These are phyloP conservation scores for Okapia johnstoni DNA, from an alignment of 2,113 vertebrate genomes.

Conservation along the genomic window DNA sequence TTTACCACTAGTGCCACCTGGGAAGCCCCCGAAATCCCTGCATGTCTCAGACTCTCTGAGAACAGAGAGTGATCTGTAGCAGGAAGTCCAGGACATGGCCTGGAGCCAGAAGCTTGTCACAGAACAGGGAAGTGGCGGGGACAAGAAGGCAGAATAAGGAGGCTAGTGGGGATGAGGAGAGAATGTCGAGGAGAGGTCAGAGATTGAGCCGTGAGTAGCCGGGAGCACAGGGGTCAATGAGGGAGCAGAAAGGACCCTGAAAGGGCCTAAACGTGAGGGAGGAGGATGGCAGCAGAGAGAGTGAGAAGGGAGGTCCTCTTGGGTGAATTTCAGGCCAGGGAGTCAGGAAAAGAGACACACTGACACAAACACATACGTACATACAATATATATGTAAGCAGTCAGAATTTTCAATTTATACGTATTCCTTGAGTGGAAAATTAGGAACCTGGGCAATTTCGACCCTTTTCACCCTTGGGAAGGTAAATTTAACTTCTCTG, in stretches of 20 bases:
- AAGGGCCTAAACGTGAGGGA: background rate
- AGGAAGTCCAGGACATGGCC: background rate
- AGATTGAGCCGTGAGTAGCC: background rate
- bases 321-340: background rate
- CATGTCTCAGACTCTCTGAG: background rate
- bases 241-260: background rate
- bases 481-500: slow-evolving; percentile 26
- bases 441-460: background rate
- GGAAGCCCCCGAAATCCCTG: background rate
- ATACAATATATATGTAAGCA: background rate
- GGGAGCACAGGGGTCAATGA: background rate
- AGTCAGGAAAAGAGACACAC: background rate
- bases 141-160: background rate
- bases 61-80: background rate
- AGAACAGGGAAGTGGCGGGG: background rate
- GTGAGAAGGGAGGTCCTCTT: background rate
- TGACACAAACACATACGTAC: background rate
- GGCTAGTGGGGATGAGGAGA: background rate
- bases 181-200: background rate
- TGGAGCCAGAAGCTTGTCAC: background rate
- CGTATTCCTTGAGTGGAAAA: slow-evolving; percentile 1
- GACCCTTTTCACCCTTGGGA: background rate
- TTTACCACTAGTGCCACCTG: background rate
- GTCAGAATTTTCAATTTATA: slow-evolving; percentile 43
- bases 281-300: background rate